A percentile compares a stretch with the other conserved stretches of the same genome.
Evolutionary conservation across 2,797 vertebrate species (phyloP).

Genomic region (Phataginus tricuspis): DNA sequence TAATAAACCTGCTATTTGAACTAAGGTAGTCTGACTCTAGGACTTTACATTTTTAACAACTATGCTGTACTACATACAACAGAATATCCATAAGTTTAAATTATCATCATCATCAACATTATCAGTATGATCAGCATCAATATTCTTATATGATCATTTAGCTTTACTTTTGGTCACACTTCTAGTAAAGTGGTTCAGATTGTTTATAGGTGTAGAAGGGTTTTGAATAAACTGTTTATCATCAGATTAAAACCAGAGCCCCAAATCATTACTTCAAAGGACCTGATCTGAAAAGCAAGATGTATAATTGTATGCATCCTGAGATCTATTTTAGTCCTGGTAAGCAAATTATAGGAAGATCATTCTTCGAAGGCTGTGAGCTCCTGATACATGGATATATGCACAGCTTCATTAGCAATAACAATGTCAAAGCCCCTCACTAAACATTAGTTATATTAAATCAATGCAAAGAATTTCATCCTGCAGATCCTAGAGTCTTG

Average conservation of each 20-base stretch:
- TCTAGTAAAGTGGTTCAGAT: background rate
- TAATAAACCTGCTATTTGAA: background rate
- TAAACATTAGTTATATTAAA: constrained; percentile 57
- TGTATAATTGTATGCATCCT: background rate
- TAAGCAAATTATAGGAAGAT: background rate
- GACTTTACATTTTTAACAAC: background rate
- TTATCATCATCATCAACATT: background rate
- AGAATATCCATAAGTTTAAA: background rate
- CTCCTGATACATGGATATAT: background rate
- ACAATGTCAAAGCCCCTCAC: constrained; percentile 6
- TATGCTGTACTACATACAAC: background rate
- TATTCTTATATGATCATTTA: background rate
- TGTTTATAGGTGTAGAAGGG: background rate
- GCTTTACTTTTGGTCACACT: background rate
- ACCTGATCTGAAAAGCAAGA: background rate
- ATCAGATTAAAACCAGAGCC: background rate
- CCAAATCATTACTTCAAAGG: background rate
- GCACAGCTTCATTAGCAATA: constrained; percentile 1
- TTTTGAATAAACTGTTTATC: background rate
- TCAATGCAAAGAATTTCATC: constrained; percentile 31
- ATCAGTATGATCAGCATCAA: background rate
- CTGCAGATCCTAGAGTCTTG: background rate
- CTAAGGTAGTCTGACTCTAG: background rate
- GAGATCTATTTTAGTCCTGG: background rate
- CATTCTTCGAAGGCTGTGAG: background rate